phyloP scores from a whole-genome alignment of 1,140 invertebrate species.

The Aphaenogaster rudis region DNA sequence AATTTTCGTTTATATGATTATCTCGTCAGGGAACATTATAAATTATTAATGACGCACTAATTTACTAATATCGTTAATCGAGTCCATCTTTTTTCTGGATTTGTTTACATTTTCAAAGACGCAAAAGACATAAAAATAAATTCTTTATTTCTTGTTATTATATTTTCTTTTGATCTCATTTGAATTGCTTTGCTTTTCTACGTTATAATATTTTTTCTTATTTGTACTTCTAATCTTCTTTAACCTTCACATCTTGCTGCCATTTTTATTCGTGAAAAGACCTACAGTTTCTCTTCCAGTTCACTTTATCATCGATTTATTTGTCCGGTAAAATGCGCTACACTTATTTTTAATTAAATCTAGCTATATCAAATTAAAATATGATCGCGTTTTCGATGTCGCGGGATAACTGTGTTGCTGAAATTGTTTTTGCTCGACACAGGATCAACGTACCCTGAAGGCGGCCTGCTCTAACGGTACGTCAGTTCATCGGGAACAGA shows the following conservation, averaged over 20 bases:
- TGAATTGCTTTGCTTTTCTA: neutral
- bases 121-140: neutral
- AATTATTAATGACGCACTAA: neutral
- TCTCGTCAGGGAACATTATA: neutral
- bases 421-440: slow-evolving; percentile 71
- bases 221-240: neutral
- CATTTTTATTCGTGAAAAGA: neutral
- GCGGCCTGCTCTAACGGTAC: slow-evolving; percentile 74
- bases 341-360: slow-evolving; percentile 10
- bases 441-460: slow-evolving; percentile 63
- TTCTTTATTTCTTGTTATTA: neutral
- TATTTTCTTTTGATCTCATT: neutral
- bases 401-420: slow-evolving; percentile 60
- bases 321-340: neutral
- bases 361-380: slow-evolving; percentile 13
- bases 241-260: neutral
- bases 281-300: neutral
- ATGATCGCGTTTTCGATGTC: slow-evolving; percentile 47
- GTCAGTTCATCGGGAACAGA: slow-evolving; percentile 74
- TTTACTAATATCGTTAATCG: neutral
- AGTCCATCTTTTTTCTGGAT: neutral
- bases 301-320: neutral
- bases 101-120: neutral
- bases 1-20: neutral
- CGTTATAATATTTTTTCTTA: neutral